phyloP scores from a whole-genome alignment of 2,113 vertebrate species.

The Coracopsis vasa region DNA sequence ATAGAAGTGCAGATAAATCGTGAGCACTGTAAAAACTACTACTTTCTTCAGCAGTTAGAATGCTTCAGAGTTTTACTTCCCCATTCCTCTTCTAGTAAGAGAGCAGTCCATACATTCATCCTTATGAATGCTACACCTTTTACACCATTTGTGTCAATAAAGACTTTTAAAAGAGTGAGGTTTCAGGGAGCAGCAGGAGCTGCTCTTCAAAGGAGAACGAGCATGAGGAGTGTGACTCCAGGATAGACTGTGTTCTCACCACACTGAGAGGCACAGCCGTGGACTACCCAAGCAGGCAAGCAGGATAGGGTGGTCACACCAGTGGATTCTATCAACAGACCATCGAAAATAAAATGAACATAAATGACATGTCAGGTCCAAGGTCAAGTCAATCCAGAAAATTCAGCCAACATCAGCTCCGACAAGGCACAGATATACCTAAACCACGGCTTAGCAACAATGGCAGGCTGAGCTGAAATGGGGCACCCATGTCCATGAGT shows the following conservation, averaged over 20 bases:
- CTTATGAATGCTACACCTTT: neutral
- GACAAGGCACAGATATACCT: neutral
- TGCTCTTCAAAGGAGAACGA: rapidly evolving
- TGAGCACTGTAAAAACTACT: neutral
- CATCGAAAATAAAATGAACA: neutral
- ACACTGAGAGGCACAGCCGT: neutral
- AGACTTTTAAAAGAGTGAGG: neutral
- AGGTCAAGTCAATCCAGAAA: neutral
- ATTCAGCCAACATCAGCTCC: neutral
- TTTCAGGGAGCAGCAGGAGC: neutral
- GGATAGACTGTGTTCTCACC: rapidly evolving
- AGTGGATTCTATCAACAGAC: neutral
- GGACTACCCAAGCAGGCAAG: rapidly evolving
- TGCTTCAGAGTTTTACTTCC: neutral
- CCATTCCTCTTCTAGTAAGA: neutral
- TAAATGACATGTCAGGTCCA: neutral
- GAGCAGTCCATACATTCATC: neutral
- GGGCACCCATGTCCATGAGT: too few relatives aligned
- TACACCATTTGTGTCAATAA: neutral
- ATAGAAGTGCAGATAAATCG: neutral
- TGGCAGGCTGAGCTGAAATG: neutral
- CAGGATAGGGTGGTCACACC: neutral
- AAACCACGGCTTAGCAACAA: neutral
- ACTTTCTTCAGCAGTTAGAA: conserved; percentile 6
- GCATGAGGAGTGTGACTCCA: neutral